Evolutionary conservation across 2,888 invertebrate genomes (phyloP), one percentile per base, ranked within the genome.

Genomic region (Operophtera brumata): DNA sequence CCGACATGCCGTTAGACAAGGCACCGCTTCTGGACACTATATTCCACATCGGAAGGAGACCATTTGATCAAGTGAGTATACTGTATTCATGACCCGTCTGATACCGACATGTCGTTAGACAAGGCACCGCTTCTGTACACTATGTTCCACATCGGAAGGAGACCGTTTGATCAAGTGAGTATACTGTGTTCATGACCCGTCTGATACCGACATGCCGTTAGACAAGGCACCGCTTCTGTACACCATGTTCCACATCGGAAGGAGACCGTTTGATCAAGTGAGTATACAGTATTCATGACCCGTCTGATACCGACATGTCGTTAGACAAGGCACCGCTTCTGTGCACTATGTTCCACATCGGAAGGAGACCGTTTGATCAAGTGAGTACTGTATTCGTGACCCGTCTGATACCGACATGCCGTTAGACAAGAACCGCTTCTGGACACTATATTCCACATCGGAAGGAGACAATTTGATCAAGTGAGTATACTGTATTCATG

Each of bases 181-280:
- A 39, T 20, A 25, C n/a, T n/a, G n/a, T n/a, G 57, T 87, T 70
- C 64, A 80, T 58, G 78, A 88, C 12, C 34, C 69, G 0, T 57
- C 71, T 12, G 82, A 82, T 3, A 59, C 68, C 7, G 69, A 80
- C 36, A 68, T 83, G 53, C 71, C 82, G 0, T 40, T 86, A 50
- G 76, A 82, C 62, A 79, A 80, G 36, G 86, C 91, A 0, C 92
- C 93, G 0, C 81, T 96, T 9, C 80, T 95, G 0, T 93, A 94
- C 71, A 92, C 92, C 7, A 96, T 96, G 95, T 96, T 96, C 71
- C 94, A 94, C 70, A 95, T 96, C 54, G 95, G 95, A 9, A 90
- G 93, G 57, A 86, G 90, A 12, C 92, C 93, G 0, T 96, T 96
- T 74, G 96, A 96, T 83, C 94, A 95, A 91, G 95, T 95, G 69